Evolutionary conservation across 2,888 invertebrate species (phyloP), one percentile per base, ranked within the genome.

Genomic region (Lutraria lutraria): DNA sequence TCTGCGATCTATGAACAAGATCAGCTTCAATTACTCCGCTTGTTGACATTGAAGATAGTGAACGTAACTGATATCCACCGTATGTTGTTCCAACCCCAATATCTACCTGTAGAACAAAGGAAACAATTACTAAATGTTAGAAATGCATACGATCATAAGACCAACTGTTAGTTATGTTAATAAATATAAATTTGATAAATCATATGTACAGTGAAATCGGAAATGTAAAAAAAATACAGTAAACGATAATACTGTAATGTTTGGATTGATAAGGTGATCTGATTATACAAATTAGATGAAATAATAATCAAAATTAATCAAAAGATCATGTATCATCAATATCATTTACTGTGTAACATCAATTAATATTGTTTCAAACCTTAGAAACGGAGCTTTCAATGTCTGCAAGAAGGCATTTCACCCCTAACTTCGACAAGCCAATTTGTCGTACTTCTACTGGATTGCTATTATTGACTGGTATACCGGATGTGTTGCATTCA

Each of bases 31-130:
- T 83, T 15, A 90, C 43, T 15, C 81, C 86, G 29, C 83, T 85
- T 16, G 29, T 52, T 25, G 43, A n/a, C 56, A 91, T 52, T 6
- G 79, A 72, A 8, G 84, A 85, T 15, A 92, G 82, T 29, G 91
- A 84, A 60, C 81, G 85, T 8, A 92, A 83, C 86, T 93, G 93
- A 68, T 89, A 90, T 15, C 92, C 91, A 4, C 91, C 90, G 29
- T 53, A 56, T 4, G 90, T 92, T 16, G 92, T 92, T 83, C 93
- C 93, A 19, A 88, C 90, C 0, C 92, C 92, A n/a, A 92, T n/a
- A 12, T 63, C 19, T 8, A 88, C 82, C 88, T 88, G 34, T 15
- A 68, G 68, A 25, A 60, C 43, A 43, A 4, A 43, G 8, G 43
- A 8, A 2, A 43, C n/a, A 43, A 4, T 43, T 8, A 43, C 43